Percentiles rank a stretch among this genome's conserved stretches.
Conservation (phyloP, 2,113 vertebrate species). For the Chamaetylas fuelleborni region DNA sequence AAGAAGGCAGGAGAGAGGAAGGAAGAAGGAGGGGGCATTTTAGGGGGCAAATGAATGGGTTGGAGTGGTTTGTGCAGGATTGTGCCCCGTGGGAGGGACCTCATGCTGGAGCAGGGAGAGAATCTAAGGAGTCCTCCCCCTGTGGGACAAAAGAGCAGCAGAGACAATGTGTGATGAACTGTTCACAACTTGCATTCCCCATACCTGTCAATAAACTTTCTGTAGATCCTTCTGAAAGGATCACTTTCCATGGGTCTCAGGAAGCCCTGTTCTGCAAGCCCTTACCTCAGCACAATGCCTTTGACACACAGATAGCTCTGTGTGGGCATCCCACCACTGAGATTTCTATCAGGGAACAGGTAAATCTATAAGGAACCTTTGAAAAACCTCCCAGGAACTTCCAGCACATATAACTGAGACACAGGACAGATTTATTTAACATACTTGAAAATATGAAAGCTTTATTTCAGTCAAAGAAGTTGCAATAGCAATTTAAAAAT, state of each 20-base stretch:
- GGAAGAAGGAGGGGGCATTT: neutral
- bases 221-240: neutral
- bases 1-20: neutral
- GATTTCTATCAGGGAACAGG: neutral
- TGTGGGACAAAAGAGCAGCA: rapidly evolving
- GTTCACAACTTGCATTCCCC: neutral
- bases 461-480: neutral
- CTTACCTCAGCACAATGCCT: neutral
- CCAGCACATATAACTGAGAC: neutral
- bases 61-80: neutral
- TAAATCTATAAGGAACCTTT: neutral
- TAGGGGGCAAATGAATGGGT: neutral
- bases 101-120: neutral
- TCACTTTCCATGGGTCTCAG: neutral
- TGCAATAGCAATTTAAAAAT: slow-evolving; percentile 26
- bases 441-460: neutral
- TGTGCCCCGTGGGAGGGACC: neutral
- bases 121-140: neutral
- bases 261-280: neutral
- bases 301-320: neutral
- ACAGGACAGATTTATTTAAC: neutral
- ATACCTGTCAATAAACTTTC: neutral
- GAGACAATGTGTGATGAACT: neutral
- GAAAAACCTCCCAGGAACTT: neutral
- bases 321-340: neutral